These are phyloP conservation scores for Tetrao urogallus DNA, from an alignment of 2,113 vertebrate species.

Conservation along the genomic window DNA sequence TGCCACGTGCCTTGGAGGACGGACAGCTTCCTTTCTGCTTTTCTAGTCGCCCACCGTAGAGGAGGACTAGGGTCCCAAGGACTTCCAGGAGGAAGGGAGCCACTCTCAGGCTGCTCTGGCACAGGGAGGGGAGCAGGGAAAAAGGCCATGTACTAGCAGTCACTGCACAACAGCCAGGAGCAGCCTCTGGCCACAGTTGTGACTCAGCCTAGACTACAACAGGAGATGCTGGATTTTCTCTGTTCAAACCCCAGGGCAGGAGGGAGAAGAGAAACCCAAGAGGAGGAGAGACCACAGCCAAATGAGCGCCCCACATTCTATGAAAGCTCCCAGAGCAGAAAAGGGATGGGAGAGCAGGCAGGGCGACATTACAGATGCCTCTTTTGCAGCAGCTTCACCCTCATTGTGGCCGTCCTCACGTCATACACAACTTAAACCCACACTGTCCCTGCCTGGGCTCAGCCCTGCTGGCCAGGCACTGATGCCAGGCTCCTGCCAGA, in stretches of 20 bases:
- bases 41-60: background rate
- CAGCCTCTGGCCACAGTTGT: background rate
- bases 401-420: background rate
- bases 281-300: background rate
- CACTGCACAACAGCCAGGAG: background rate
- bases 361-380: background rate
- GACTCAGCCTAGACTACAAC: background rate
- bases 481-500: background rate
- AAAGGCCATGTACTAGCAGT: background rate
- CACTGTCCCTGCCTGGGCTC: background rate
- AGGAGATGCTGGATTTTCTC: rapidly evolving
- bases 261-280: rapidly evolving
- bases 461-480: background rate
- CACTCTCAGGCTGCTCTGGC: background rate
- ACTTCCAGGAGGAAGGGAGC: background rate
- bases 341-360: background rate
- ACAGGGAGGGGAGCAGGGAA: background rate
- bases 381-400: background rate
- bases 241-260: background rate
- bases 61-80: background rate
- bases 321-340: background rate
- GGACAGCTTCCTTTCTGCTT: slow-evolving; percentile 2
- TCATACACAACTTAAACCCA: rapidly evolving
- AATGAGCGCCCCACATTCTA: background rate
- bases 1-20: rapidly evolving